Evolutionary conservation across 2,888 invertebrate genomes (phyloP).

Genomic region (Phaedon cochleariae): DNA sequence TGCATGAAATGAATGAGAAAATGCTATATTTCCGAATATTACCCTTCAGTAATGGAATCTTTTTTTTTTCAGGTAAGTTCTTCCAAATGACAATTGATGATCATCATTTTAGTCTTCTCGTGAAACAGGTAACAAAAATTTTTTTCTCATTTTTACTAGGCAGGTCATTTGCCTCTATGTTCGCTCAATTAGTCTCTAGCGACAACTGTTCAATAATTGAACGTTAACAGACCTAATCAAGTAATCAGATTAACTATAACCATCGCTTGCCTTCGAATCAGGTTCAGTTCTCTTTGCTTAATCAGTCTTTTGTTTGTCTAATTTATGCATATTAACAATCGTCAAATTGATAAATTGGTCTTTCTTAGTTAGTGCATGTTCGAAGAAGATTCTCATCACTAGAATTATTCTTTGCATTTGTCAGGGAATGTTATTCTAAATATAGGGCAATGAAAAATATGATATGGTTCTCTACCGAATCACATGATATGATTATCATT

Average conservation of each 20-base stretch:
- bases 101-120: too few species aligned
- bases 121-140: not conserved
- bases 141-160: not conserved
- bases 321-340: not conserved
- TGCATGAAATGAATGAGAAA: too few species aligned
- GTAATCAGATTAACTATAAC: not conserved
- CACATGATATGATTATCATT: too few species aligned
- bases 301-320: not conserved
- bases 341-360: not conserved
- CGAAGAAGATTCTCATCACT: too few species aligned
- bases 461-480: too few species aligned
- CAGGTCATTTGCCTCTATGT: not conserved
- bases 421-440: too few species aligned
- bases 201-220: not conserved
- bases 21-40: too few species aligned
- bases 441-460: too few species aligned
- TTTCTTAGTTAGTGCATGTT: not conserved
- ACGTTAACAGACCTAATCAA: not conserved
- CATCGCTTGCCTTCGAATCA: not conserved
- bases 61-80: constrained; percentile 12
- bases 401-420: too few species aligned
- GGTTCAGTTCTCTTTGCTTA: not conserved
- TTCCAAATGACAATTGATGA: not conserved
- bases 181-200: not conserved
- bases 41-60: too few species aligned